Evolutionary conservation across 2,113 vertebrate genomes (phyloP), one percentile per base, ranked within the genome.

Genomic region (Platycercus adscitus): DNA sequence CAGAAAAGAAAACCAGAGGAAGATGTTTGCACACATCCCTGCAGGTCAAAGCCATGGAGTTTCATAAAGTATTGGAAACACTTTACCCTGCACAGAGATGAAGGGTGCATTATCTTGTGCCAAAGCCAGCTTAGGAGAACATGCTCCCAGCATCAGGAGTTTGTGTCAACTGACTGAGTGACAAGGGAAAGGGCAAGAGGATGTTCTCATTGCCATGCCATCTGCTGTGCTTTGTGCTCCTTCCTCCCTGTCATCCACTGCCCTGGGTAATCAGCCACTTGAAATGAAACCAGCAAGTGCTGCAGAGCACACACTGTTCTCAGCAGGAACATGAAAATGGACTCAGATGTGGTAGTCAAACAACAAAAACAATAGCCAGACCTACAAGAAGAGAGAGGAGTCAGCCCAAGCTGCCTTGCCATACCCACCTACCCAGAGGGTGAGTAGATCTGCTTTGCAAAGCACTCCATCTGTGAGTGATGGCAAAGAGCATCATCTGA

Each of bases 361-460:
- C 39, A 79, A 86, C 61, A 93, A 64, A 93, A 96, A 63, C 72
- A 81, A 86, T 1, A 81, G 64, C 43, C 88, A 86, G 65, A 83
- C 55, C 88, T 93, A 93, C 83, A 75, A 60, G 39, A 70, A 88
- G 68, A 83, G 81, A 88, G 75, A 80, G 90, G 86, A 81, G 72
- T 81, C 93, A 94, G 94, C 55, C 82, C 86, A 78, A 66, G 88
- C 93, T 95, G 86, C 95, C 44, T 3, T 14, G 56, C 52, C 80
- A 93, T 86, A 75, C 29, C 76, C 88, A 94, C 90, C 92, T 92
- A 93, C 91, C 56, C 93, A 91, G 86, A 88, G 55, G 75, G 93
- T 96, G 95, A 97, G 88, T 23, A 86, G 86, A 95, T 93, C 82
- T 94, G 88, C 82, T 96, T 93, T 96, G 86, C 89, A 95, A 97